These are phyloP conservation scores for Anguilla obscura DNA, from an alignment of 2,797 vertebrate genomes.

Conservation along the genomic window DNA sequence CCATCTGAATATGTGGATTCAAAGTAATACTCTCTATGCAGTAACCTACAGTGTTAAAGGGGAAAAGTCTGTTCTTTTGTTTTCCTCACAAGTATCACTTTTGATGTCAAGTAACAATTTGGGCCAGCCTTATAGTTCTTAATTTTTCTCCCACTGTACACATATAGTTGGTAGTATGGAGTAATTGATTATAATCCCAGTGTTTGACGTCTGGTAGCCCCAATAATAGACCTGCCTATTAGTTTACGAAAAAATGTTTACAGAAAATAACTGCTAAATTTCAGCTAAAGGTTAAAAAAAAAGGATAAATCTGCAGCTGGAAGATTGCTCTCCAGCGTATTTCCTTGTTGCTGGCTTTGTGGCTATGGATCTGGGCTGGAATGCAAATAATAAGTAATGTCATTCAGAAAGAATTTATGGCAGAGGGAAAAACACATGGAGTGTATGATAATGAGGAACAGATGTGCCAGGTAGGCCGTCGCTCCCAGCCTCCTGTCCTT, in stretches of 20 bases:
- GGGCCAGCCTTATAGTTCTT: no score
- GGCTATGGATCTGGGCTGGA: constrained; percentile 39
- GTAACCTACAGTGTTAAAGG: background rate
- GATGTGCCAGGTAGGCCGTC: constrained; percentile 3
- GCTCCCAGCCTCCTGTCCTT: background rate
- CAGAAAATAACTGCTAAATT: background rate
- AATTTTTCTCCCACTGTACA: no score
- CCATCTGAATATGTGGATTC: background rate
- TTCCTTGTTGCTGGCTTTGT: background rate
- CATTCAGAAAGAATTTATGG: constrained; percentile 48
- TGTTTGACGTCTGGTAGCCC: background rate
- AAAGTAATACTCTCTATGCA: background rate
- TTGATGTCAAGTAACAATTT: no score
- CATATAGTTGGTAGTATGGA: background rate
- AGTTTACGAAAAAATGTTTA: background rate
- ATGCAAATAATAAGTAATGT: constrained; percentile 44
- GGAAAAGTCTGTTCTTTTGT: background rate
- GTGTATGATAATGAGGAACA: constrained; percentile 44
- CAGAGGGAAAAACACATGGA: constrained; percentile 29
- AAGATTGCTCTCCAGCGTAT: background rate
- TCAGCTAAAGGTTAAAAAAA: background rate
- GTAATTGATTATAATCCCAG: background rate
- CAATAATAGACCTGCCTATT: background rate
- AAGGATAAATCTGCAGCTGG: background rate
- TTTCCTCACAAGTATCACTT: background rate